Evolutionary conservation across 2,888 invertebrate genomes (phyloP), one percentile per base, ranked within the genome.

Genomic region (Caenorhabditis sp.): DNA sequence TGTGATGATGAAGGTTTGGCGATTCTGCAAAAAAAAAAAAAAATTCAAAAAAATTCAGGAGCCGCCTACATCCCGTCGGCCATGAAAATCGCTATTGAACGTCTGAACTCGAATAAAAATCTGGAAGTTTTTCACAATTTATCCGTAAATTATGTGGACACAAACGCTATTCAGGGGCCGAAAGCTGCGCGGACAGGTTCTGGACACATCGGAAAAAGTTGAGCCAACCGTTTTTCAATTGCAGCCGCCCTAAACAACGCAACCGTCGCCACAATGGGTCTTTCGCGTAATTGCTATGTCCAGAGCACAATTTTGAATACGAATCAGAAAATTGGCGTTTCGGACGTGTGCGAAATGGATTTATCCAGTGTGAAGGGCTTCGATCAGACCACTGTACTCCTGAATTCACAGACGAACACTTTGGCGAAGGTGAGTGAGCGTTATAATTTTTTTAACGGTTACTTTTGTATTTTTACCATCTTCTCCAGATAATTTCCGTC

Each of bases 1-100:
- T 81, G 81, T 59, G 76, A 81, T 66, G 76, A 76, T 59, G 65
- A 76, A 56, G 80, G 79, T 79, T 7, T 22, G 50, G 8, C 11
- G 6, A 35, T 39, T 20, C 8, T 26, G 17, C 20, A 8, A 56
- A 56, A 56, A 9, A 26, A 41, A 17, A 13, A 55, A 35, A 4
- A 8, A 52, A 13, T 1, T 53, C 8, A 41, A 46, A 13, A 41
- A 5, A 30, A 0, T 48, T 22, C 27, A 75, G 76, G 78, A 0
- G 66, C 65, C 24, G 71, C 62, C 13, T 71, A 61, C 20, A 59
- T 79, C 15, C 78, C 78, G 26, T 35, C 74, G 0, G 74, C 78
- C 3, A 43, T 75, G 41, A 43, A 65, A 8, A 13, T 74, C 2
- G 74, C 74, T 5, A n/a, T 70, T 0, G 15, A 71, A 7, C 35